A percentile compares a stretch with the other conserved stretches of the same genome.
These are phyloP conservation scores for Xylota sylvarum DNA, from an alignment of 2,888 invertebrate genomes.

Conservation along the genomic window DNA sequence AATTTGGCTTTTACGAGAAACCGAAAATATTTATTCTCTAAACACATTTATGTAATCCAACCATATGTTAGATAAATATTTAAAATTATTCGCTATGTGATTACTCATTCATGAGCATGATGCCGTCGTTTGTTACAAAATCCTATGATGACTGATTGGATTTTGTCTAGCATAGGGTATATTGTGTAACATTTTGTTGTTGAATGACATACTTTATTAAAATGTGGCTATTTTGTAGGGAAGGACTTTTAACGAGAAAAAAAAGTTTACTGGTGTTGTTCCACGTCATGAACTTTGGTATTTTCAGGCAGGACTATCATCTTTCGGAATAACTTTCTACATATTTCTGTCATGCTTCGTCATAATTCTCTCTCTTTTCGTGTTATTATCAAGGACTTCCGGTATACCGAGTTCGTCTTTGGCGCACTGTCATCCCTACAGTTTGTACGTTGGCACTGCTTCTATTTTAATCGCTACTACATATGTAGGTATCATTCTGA, in stretches of 20 bases:
- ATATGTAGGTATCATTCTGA: too few species aligned
- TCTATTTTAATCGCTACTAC: too few species aligned
- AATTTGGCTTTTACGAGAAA: constrained; percentile 41
- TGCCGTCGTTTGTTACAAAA: constrained; percentile 37
- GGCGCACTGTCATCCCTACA: too few species aligned
- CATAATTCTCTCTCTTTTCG: too few species aligned
- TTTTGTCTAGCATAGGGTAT: constrained; percentile 15
- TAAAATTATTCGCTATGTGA: constrained; percentile 32
- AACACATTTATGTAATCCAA: constrained; percentile 55
- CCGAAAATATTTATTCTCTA: constrained; percentile 60
- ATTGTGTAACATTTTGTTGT: background rate
- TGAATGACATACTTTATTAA: background rate
- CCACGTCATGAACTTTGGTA: too few species aligned
- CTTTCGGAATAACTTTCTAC: too few species aligned
- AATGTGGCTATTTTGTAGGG: background rate
- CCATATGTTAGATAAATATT: constrained; percentile 57
- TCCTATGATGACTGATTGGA: constrained; percentile 16
- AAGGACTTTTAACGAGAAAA: too few species aligned
- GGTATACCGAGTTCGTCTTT: too few species aligned
- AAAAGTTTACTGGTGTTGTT: too few species aligned
- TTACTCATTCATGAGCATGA: constrained; percentile 55
- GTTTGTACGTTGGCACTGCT: background rate
- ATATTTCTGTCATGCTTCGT: too few species aligned
- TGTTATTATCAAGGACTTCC: too few species aligned
- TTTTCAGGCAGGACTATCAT: too few species aligned